These are phyloP conservation scores for Tenebrio molitor DNA, from an alignment of 1,140 invertebrate species.

Conservation along the genomic window DNA sequence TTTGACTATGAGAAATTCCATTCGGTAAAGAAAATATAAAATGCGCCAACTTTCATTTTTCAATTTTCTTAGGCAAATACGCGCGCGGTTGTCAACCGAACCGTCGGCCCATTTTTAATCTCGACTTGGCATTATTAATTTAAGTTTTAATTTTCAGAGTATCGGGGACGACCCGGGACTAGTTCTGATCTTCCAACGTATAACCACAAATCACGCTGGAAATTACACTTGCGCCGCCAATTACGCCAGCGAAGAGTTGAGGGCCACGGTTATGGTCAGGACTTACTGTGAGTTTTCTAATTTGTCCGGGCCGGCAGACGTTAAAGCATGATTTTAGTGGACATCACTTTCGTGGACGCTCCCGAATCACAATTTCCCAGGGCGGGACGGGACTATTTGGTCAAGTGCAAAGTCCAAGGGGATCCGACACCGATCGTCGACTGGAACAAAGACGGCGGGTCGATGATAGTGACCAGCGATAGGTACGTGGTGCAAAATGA, in stretches of 20 bases:
- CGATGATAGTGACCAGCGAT: constrained; percentile 69
- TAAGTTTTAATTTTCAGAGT: constrained; percentile 52
- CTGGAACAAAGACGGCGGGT: constrained; percentile 87
- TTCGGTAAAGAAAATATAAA: not conserved
- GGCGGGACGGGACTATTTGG: constrained; percentile 80
- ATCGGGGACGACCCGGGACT: constrained; percentile 68
- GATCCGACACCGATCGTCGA: constrained; percentile 86
- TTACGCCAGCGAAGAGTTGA: constrained; percentile 78
- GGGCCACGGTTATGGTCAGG: constrained; percentile 77
- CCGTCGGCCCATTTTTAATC: not conserved
- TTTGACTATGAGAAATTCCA: constrained; percentile 4
- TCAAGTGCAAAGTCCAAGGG: constrained; percentile 87
- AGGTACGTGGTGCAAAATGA: constrained; percentile 82
- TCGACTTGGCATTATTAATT: constrained; percentile 7
- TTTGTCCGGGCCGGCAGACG: not conserved
- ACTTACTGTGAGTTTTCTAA: constrained; percentile 77
- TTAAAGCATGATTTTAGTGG: constrained; percentile 73
- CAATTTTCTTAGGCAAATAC: not conserved
- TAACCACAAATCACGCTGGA: constrained; percentile 83
- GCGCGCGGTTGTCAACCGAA: not conserved
- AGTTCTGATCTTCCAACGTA: constrained; percentile 81
- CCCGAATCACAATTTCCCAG: constrained; percentile 87
- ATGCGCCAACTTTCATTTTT: not conserved
- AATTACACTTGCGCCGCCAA: constrained; percentile 86
- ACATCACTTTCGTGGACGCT: constrained; percentile 87